Conservation (phyloP, 2,888 invertebrate species). For the Latrodectus hesperus region DNA sequence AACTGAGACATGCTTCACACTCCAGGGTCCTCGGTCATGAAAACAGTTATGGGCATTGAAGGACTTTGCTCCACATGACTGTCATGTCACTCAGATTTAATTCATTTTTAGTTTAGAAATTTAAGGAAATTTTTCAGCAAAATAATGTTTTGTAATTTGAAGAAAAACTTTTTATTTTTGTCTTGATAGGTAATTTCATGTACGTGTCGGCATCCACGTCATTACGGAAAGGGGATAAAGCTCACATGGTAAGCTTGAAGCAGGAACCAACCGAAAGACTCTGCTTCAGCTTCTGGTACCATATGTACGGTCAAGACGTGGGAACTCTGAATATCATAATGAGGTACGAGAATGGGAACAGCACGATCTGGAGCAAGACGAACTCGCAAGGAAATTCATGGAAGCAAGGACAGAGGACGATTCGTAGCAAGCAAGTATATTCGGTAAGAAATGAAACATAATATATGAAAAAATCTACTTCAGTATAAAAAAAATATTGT, state of each 20-base stretch:
- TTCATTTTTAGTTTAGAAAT: too few species aligned
- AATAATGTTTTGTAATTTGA: too few species aligned
- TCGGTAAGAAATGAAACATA: constrained; percentile 15
- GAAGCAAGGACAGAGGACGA: constrained; percentile 55
- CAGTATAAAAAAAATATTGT: too few species aligned
- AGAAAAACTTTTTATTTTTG: too few species aligned
- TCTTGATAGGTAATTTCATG: constrained; percentile 53
- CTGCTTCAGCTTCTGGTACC: constrained; percentile 67
- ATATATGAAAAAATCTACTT: too few species aligned
- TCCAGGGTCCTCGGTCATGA: too few species aligned
- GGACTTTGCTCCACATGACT: too few species aligned
- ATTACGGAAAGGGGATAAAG: constrained; percentile 27
- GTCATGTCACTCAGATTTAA: too few species aligned
- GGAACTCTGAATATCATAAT: constrained; percentile 73
- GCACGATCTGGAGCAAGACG: constrained; percentile 60
- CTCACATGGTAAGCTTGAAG: constrained; percentile 46
- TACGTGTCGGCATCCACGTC: constrained; percentile 3
- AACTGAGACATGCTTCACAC: too few species aligned
- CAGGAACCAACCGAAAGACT: constrained; percentile 43
- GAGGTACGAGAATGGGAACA: constrained; percentile 34
- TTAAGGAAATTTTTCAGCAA: too few species aligned
- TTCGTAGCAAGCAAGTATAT: constrained; percentile 40
- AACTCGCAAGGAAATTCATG: constrained; percentile 63
- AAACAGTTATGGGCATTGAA: too few species aligned
- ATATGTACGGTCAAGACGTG: constrained; percentile 70